Conservation (phyloP, 2,113 vertebrate genomes). For the Bungarus multicinctus region DNA sequence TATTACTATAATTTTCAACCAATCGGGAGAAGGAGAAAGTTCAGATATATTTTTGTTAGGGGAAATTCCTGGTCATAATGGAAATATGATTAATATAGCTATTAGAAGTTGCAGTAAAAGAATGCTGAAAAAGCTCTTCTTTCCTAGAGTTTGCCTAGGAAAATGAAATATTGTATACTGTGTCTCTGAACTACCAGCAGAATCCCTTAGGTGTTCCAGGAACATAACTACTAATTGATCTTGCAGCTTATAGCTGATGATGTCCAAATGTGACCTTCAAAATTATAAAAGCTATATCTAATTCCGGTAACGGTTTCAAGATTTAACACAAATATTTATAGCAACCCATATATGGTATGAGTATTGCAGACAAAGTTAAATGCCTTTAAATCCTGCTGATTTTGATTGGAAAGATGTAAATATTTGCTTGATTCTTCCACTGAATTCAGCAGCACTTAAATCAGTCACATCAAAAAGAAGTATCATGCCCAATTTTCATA, state of each 20-base stretch:
- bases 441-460: neutral
- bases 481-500: neutral
- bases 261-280: neutral
- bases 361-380: neutral
- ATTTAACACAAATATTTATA: neutral
- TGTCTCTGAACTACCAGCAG: neutral
- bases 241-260: neutral
- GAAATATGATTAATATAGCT: neutral
- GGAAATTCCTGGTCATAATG: neutral
- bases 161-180: neutral
- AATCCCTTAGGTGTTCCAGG: neutral
- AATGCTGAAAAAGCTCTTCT: neutral
- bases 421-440: neutral
- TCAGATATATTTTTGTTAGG: neutral
- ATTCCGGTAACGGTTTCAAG: neutral
- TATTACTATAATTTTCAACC: neutral
- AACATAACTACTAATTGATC: neutral
- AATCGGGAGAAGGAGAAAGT: neutral
- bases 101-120: neutral
- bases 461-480: neutral
- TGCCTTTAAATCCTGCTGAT: neutral
- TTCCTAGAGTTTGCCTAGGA: neutral
- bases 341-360: neutral
- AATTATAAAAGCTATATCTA: neutral
- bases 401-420: neutral